A percentile compares a stretch with the other conserved stretches of the same genome.
Evolutionary conservation across 2,797 vertebrate species (phyloP).

Genomic region (Mormyrus proboscirostris): DNA sequence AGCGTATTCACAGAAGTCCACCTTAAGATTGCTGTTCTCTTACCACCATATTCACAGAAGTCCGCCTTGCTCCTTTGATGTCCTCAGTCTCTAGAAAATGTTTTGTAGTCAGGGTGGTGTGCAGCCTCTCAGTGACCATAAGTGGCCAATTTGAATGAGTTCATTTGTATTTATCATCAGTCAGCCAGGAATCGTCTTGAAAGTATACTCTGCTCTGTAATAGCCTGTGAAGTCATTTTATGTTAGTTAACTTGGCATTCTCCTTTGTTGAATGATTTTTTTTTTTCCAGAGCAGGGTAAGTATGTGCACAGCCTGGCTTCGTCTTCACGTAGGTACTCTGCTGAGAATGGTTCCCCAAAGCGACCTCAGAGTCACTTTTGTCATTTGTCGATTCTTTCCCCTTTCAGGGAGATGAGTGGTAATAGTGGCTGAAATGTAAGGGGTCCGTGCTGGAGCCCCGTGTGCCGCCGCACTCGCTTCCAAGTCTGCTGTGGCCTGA

Average conservation of each 20-base stretch:
- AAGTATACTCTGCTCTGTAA: neutral
- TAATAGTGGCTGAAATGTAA: slow-evolving; percentile 35
- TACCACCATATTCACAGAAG: neutral
- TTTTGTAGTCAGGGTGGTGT: neutral
- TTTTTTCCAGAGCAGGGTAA: neutral
- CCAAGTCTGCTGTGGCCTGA: slow-evolving; percentile 38
- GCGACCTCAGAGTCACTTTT: slow-evolving; percentile 32
- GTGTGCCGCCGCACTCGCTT: slow-evolving; percentile 44
- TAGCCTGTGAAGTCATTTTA: neutral
- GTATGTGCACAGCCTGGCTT: neutral
- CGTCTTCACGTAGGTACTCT: neutral
- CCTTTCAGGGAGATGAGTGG: slow-evolving; percentile 39
- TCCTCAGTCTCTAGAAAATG: neutral
- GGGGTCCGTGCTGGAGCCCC: slow-evolving; percentile 44
- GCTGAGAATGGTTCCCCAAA: neutral
- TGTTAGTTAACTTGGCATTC: neutral
- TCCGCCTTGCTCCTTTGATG: neutral
- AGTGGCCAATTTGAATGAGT: neutral
- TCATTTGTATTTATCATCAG: slow-evolving; percentile 7
- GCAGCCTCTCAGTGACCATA: neutral
- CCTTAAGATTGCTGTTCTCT: too few species aligned
- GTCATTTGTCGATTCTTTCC: slow-evolving; percentile 33
- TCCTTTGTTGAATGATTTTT: neutral
- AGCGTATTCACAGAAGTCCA: too few species aligned
- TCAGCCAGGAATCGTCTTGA: neutral